A percentile compares a stretch with the other conserved stretches of the same genome.
These are phyloP conservation scores for Cervus canadensis DNA, from an alignment of 2,113 vertebrate species.

Conservation along the genomic window DNA sequence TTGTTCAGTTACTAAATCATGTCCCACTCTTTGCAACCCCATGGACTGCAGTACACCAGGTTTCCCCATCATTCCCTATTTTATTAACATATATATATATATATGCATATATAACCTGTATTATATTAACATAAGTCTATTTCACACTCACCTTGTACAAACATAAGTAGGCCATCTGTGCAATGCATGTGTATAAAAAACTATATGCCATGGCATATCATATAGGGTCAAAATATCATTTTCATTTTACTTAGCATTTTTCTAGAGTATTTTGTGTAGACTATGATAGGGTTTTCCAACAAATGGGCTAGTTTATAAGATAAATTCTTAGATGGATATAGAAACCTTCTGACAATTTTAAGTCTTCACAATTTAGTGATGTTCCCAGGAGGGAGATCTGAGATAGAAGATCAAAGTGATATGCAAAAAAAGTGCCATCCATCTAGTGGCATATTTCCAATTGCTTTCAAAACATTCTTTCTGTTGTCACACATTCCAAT, in stretches of 20 bases:
- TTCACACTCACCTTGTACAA: not conserved
- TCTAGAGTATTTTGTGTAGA: not conserved
- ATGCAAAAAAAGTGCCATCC: not conserved
- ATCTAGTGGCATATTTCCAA: not conserved
- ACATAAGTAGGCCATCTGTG: not conserved
- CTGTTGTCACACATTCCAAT: not conserved
- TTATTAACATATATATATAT: not conserved
- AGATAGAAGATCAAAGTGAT: not conserved
- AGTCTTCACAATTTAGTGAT: not conserved
- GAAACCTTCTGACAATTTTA: not conserved
- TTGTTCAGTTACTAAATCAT: not conserved
- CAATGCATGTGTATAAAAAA: not conserved
- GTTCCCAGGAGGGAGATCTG: not conserved
- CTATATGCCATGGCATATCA: not conserved
- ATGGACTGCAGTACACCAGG: accelerated
- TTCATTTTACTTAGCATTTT: not conserved
- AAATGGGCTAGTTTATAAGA: not conserved
- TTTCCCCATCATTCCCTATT: not conserved
- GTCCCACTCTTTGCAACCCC: not conserved
- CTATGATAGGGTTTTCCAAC: not conserved
- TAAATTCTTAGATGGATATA: not conserved
- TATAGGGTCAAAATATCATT: not conserved
- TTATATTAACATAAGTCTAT: not conserved
- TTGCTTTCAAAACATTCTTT: not conserved
- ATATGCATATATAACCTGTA: not conserved